Evolutionary conservation across 1,140 invertebrate genomes (phyloP).

Genomic region (Cotesia chilonis): DNA sequence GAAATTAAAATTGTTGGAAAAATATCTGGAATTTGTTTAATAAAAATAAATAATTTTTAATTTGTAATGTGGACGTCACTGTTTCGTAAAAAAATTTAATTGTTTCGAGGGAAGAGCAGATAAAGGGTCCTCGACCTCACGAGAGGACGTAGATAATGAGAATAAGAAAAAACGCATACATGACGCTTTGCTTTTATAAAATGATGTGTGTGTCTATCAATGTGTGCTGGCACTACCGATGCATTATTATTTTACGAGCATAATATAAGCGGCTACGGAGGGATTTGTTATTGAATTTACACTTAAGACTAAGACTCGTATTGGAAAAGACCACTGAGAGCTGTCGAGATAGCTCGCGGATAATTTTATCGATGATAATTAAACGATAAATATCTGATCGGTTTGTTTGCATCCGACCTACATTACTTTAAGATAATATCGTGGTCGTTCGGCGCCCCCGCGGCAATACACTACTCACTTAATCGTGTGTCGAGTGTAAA

Average conservation of each 20-base stretch:
- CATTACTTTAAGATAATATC: conserved; percentile 57
- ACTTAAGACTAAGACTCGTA: not conserved
- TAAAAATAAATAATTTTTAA: not conserved
- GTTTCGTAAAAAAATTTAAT: conserved; percentile 16
- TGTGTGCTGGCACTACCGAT: too few relatives aligned
- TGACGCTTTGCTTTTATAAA: conserved; percentile 7
- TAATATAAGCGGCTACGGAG: not conserved
- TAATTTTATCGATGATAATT: conserved; percentile 58
- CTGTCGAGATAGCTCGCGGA: conserved; percentile 47
- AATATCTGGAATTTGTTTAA: not conserved
- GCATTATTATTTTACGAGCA: too few relatives aligned
- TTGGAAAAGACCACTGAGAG: conserved; percentile 1
- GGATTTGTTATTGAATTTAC: conserved; percentile 3
- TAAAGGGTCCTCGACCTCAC: conserved; percentile 50
- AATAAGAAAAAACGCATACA: not conserved
- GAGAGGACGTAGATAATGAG: conserved; percentile 23
- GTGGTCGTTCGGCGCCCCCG: conserved; percentile 33
- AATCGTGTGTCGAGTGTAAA: not conserved
- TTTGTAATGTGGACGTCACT: not conserved
- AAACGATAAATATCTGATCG: conserved; percentile 50
- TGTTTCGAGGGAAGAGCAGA: conserved; percentile 28
- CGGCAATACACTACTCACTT: conserved; percentile 9
- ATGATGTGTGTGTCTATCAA: too few relatives aligned
- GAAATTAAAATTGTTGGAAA: not conserved
- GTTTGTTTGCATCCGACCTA: conserved; percentile 55